phyloP scores from a whole-genome alignment of 2,888 invertebrate species.

The Coremacera marginata region DNA sequence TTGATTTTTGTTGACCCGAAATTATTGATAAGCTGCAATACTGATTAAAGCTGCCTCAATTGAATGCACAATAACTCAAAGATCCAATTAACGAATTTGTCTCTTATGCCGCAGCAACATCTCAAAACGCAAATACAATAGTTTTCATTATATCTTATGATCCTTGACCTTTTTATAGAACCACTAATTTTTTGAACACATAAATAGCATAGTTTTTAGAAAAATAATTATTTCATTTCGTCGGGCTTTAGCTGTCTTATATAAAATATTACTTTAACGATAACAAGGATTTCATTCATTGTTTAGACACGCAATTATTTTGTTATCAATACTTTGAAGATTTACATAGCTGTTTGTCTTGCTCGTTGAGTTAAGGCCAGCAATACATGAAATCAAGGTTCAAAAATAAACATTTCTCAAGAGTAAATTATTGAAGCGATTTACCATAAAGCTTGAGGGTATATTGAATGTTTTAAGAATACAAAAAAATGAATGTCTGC shows the following conservation, averaged over 20 bases:
- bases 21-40: constrained; percentile 12
- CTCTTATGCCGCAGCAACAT: constrained; percentile 4
- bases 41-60: constrained; percentile 4
- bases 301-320: neutral
- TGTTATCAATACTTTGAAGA: constrained; percentile 1
- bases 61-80: constrained; percentile 23
- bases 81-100: constrained; percentile 35
- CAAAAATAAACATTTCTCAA: too few relatives aligned
- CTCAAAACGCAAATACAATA: neutral
- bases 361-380: too few relatives aligned
- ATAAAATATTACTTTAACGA: constrained; percentile 24
- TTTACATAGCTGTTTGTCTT: neutral
- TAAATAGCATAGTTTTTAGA: neutral
- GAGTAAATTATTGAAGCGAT: too few relatives aligned
- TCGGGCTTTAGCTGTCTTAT: neutral
- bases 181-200: constrained; percentile 40
- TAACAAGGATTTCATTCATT: constrained; percentile 30
- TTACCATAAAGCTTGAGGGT: too few relatives aligned
- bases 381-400: too few relatives aligned
- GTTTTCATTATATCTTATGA: neutral
- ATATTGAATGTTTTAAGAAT: too few relatives aligned
- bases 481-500: too few relatives aligned
- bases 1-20: constrained; percentile 14
- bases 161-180: constrained; percentile 47
- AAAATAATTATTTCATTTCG: neutral